Conservation (phyloP, 2,888 invertebrate species). For the Chrysodeixis includens region DNA sequence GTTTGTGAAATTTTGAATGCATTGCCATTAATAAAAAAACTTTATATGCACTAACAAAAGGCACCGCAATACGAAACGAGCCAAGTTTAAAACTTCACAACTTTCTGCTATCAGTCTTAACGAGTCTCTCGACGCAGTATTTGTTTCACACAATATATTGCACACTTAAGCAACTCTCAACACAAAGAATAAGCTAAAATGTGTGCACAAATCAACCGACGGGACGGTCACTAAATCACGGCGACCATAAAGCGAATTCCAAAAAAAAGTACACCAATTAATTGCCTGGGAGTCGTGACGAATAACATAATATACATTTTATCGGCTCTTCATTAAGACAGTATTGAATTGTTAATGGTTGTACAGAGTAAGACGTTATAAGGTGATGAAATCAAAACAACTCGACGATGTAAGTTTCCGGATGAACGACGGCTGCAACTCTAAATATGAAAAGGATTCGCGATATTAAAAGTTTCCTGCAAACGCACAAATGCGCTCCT, state of each 20-base stretch:
- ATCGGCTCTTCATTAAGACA: conserved; percentile 86
- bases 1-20: conserved; percentile 36
- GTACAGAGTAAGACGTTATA: conserved; percentile 78
- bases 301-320: conserved; percentile 86
- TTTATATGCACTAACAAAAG: conserved; percentile 56
- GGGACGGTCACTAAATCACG: conserved; percentile 81
- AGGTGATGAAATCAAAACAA: conserved; percentile 82
- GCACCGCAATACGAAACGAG: conserved; percentile 41
- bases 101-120: conserved; percentile 76
- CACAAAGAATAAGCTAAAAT: conserved; percentile 81
- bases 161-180: conserved; percentile 76
- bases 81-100: conserved; percentile 69
- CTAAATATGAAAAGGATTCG: conserved; percentile 62
- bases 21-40: conserved; percentile 56
- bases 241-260: conserved; percentile 77
- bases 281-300: conserved; percentile 81
- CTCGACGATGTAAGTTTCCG: conserved; percentile 78
- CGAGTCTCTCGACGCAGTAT: conserved; percentile 80
- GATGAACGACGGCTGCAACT: conserved; percentile 68
- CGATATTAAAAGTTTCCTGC: conserved; percentile 71
- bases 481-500: conserved; percentile 66
- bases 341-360: conserved; percentile 87
- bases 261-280: conserved; percentile 82
- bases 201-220: conserved; percentile 81
- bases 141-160: conserved; percentile 83